A percentile compares a stretch with the other conserved stretches of the same genome.
phyloP scores from a whole-genome alignment of 2,888 invertebrate genomes.

The Gastracanthus pulcherrimus region DNA sequence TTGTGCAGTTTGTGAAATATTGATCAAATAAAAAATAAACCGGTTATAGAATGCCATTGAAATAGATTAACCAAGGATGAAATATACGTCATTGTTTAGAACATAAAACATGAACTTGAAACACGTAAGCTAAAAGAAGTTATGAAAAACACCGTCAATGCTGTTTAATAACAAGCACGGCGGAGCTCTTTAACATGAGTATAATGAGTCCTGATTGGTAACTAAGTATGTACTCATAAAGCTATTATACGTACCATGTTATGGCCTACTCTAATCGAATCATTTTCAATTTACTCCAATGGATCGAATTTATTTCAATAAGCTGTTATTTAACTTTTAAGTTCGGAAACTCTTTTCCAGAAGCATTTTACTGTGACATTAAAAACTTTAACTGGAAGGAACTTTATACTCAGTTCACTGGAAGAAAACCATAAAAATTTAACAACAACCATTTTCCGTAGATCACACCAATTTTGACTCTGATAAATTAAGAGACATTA shows the following conservation, averaged over 20 bases:
- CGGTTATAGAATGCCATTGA: neutral
- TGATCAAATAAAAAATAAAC: no score
- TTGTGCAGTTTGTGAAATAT: no score
- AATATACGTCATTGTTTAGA: neutral
- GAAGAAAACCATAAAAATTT: neutral
- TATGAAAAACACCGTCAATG: neutral
- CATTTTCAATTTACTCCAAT: neutral
- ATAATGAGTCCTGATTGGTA: neutral
- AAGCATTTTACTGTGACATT: neutral
- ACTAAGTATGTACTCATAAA: neutral
- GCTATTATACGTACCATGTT: neutral
- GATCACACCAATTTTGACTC: neutral
- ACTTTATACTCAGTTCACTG: neutral
- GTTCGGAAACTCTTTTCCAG: neutral
- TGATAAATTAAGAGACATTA: neutral
- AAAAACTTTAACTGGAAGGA: neutral
- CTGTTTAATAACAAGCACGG: no score
- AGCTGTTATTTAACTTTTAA: neutral
- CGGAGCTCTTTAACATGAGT: no score
- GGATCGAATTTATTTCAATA: neutral
- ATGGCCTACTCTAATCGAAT: neutral
- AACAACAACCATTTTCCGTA: neutral
- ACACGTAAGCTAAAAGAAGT: neutral
- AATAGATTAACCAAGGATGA: neutral
- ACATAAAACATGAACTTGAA: slow-evolving; percentile 9